Evolutionary conservation across 2,113 vertebrate genomes (phyloP).

Genomic region (Lontra canadensis): DNA sequence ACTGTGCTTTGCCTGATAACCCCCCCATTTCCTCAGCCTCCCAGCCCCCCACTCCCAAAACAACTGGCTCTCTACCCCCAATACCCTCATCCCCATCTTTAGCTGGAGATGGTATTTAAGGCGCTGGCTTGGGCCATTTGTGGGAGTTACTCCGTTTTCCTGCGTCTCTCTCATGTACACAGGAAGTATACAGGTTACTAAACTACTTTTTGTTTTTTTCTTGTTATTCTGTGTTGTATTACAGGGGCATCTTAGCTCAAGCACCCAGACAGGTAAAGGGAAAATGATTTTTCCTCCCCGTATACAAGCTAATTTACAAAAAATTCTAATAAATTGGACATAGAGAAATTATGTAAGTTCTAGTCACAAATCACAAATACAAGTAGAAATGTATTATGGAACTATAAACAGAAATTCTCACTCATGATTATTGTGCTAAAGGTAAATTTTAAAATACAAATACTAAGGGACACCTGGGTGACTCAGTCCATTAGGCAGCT

Average conservation of each 20-base stretch:
- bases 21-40: background rate
- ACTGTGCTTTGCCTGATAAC: background rate
- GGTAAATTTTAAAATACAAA: constrained; percentile 30
- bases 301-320: background rate
- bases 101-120: constrained; percentile 2
- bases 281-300: background rate
- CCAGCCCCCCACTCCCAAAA: background rate
- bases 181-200: background rate
- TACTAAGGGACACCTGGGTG: no score
- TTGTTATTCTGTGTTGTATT: background rate
- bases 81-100: background rate
- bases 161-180: background rate
- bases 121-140: background rate
- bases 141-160: background rate
- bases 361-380: background rate
- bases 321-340: constrained; percentile 7
- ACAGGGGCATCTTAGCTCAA: background rate
- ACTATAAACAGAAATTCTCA: constrained; percentile 13
- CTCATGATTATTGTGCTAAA: background rate
- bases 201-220: background rate
- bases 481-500: no score
- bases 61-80: background rate
- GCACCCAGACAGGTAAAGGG: background rate
- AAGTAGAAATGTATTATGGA: background rate
- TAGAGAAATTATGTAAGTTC: background rate